Conservation (phyloP, 2,797 vertebrate species). For the Philypnodon macrostomus region DNA sequence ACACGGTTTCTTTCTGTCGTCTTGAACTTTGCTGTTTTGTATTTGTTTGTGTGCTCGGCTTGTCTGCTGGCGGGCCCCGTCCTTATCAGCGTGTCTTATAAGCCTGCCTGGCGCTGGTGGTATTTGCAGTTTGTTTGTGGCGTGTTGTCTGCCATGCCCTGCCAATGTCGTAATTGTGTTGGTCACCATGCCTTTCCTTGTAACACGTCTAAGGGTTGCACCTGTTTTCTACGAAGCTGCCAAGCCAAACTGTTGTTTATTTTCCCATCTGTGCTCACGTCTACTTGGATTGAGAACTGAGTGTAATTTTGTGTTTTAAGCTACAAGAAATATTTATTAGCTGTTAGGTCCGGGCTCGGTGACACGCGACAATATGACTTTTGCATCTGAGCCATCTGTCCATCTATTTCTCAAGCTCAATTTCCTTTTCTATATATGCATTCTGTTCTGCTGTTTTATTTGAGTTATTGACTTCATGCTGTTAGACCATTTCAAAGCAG, state of each 20-base stretch:
- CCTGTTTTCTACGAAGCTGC: conserved; percentile 9
- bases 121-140: conserved; percentile 5
- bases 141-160: conserved; percentile 4
- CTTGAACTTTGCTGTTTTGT: background rate
- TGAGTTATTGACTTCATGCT: background rate
- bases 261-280: background rate
- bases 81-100: background rate
- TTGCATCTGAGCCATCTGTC: conserved; percentile 1
- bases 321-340: background rate
- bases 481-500: background rate
- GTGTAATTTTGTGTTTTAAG: conserved; percentile 1
- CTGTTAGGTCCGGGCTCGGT: background rate
- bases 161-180: background rate
- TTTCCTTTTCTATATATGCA: conserved; percentile 4
- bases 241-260: conserved; percentile 11
- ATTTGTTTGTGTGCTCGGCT: background rate
- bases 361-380: conserved; percentile 6
- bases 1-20: background rate
- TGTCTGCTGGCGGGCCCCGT: background rate
- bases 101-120: background rate
- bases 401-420: background rate
- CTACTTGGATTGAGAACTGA: background rate
- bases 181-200: conserved; percentile 4
- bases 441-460: background rate
- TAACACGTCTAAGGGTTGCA: background rate